These are phyloP conservation scores for Epsilonema sp. DNA, from an alignment of 2,888 invertebrate genomes.

Conservation along the genomic window DNA sequence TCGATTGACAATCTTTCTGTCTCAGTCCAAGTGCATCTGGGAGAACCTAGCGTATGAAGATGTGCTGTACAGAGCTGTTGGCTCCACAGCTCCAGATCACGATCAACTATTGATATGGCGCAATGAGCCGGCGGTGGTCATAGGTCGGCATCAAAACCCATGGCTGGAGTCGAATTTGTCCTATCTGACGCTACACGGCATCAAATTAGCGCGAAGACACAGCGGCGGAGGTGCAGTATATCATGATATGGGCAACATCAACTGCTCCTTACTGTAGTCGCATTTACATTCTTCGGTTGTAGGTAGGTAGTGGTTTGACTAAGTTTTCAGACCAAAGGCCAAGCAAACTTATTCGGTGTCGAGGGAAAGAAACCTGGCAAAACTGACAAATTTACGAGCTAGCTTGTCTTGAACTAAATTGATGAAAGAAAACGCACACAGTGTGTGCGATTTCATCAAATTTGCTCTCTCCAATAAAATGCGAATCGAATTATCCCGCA, in stretches of 20 bases:
- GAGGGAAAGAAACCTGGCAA: constrained; percentile 28
- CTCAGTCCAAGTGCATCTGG: constrained; percentile 69
- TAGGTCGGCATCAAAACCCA: constrained; percentile 90
- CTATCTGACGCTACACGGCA: constrained; percentile 43
- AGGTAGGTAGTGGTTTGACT: neutral
- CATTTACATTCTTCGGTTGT: neutral
- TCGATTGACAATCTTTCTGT: constrained; percentile 75
- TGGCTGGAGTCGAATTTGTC: constrained; percentile 72
- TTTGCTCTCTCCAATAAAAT: no score
- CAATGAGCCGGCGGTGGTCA: constrained; percentile 78
- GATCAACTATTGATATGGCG: no score
- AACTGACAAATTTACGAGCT: no score
- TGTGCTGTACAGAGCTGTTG: no score
- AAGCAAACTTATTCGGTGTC: neutral
- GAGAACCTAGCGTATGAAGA: constrained; percentile 86
- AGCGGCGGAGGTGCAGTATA: constrained; percentile 91
- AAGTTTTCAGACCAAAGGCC: neutral
- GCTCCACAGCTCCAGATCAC: no score
- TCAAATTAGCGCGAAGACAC: constrained; percentile 50
- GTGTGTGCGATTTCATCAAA: no score
- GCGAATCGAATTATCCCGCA: no score
- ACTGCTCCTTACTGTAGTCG: no score
- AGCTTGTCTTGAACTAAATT: no score
- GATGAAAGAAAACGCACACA: no score
- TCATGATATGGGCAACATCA: constrained; percentile 63